Evolutionary conservation across 2,888 invertebrate genomes (phyloP).

Genomic region (Stenolophus ochropezus): DNA sequence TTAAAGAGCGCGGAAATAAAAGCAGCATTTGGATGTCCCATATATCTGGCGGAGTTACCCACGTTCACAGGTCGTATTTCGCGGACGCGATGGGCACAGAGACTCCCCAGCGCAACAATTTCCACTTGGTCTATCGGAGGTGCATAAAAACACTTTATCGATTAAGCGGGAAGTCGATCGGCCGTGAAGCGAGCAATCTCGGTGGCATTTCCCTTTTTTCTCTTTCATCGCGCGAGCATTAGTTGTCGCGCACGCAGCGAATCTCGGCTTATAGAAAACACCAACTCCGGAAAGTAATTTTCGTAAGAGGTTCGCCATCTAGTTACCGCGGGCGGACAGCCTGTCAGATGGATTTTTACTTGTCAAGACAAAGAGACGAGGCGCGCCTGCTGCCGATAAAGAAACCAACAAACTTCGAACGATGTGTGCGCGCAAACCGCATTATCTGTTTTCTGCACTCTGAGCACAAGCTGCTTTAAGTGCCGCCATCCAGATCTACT

Average conservation of each 20-base stretch:
- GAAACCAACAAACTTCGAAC: slow-evolving; percentile 52
- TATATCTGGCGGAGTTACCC: slow-evolving; percentile 17
- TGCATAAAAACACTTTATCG: slow-evolving; percentile 54
- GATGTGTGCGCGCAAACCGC: slow-evolving; percentile 61
- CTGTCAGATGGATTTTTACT: slow-evolving; percentile 70
- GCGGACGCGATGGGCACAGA: neutral
- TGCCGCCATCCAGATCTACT: no score
- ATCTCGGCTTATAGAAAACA: slow-evolving; percentile 59
- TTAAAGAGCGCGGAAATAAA: slow-evolving; percentile 14
- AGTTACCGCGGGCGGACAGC: slow-evolving; percentile 66
- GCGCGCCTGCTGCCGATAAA: slow-evolving; percentile 39
- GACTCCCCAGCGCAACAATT: slow-evolving; percentile 24
- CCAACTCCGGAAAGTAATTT: slow-evolving; percentile 59
- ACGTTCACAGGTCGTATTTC: slow-evolving; percentile 19
- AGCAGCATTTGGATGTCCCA: neutral
- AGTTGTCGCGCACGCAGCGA: slow-evolving; percentile 33
- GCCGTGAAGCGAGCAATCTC: slow-evolving; percentile 49
- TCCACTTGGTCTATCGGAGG: slow-evolving; percentile 34
- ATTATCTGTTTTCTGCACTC: slow-evolving; percentile 69
- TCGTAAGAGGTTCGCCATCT: slow-evolving; percentile 60
- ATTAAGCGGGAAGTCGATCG: slow-evolving; percentile 55
- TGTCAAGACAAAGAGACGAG: slow-evolving; percentile 66
- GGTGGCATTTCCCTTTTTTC: slow-evolving; percentile 47
- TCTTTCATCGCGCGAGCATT: slow-evolving; percentile 43
- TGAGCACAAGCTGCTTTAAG: slow-evolving; percentile 64